Evolutionary conservation across 2,888 invertebrate species (phyloP).

Genomic region (Aphrophora alni): DNA sequence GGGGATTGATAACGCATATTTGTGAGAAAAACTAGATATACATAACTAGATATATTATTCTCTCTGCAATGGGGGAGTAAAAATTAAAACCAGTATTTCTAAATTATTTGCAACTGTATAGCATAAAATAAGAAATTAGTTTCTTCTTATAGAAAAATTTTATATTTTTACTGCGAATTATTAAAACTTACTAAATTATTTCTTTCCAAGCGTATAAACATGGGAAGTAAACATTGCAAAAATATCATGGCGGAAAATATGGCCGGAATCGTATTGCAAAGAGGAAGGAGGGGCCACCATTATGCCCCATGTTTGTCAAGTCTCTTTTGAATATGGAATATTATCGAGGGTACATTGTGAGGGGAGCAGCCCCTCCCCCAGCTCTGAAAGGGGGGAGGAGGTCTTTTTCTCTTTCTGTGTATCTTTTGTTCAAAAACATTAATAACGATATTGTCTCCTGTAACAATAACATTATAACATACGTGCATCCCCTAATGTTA

Average conservation of each 20-base stretch:
- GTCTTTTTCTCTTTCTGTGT: neutral
- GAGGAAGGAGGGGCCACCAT: neutral
- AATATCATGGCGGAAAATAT: neutral
- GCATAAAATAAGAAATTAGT: too few species aligned
- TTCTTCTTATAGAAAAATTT: too few species aligned
- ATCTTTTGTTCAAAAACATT: neutral
- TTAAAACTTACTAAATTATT: too few species aligned
- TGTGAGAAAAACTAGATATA: too few species aligned
- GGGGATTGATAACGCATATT: too few species aligned
- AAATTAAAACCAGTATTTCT: too few species aligned
- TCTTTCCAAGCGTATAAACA: too few species aligned
- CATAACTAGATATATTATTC: too few species aligned
- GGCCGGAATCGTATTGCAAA: neutral
- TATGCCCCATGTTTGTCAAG: neutral
- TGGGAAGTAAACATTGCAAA: neutral
- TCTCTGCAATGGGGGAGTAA: too few species aligned
- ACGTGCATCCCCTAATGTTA: neutral
- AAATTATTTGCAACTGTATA: too few species aligned
- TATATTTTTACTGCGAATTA: too few species aligned
- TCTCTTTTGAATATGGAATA: slow-evolving; percentile 2
- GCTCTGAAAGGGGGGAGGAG: neutral
- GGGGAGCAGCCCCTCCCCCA: neutral
- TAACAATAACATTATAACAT: neutral
- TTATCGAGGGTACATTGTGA: neutral
- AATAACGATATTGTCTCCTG: neutral